These are phyloP conservation scores for Xestia sexstrigata DNA, from an alignment of 2,888 invertebrate species.

Conservation along the genomic window DNA sequence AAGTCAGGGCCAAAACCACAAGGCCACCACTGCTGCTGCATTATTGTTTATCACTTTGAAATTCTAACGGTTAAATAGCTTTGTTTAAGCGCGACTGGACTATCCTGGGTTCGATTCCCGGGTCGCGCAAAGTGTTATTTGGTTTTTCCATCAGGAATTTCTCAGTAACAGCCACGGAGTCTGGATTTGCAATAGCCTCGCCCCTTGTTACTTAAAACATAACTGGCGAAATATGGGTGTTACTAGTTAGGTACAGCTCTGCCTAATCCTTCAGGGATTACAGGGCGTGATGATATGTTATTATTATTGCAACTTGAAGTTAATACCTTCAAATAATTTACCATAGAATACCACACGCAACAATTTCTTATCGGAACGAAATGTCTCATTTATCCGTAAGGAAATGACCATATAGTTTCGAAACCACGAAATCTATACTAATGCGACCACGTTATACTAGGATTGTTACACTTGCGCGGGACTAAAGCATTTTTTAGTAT, in stretches of 20 bases:
- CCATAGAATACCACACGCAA: conserved; percentile 16
- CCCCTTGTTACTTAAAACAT: too few relatives aligned
- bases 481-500: conserved; percentile 72
- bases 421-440: conserved; percentile 56
- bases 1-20: too few relatives aligned
- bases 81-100: too few relatives aligned
- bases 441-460: conserved; percentile 53
- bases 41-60: too few relatives aligned
- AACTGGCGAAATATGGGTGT: too few relatives aligned
- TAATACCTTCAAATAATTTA: neutral
- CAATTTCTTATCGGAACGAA: conserved; percentile 45
- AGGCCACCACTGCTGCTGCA: too few relatives aligned
- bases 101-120: too few relatives aligned
- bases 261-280: neutral
- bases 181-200: neutral
- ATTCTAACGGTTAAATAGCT: too few relatives aligned
- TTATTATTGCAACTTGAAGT: neutral
- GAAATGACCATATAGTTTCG: conserved; percentile 56
- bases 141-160: neutral
- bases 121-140: neutral
- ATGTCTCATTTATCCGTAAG: conserved; percentile 48
- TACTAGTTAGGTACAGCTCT: neutral
- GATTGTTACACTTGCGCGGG: conserved; percentile 68
- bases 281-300: neutral
- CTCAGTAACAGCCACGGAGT: neutral